Evolutionary conservation across 2,113 vertebrate genomes (phyloP), one percentile per base, ranked within the genome.

Genomic region (Scolopax mira): DNA sequence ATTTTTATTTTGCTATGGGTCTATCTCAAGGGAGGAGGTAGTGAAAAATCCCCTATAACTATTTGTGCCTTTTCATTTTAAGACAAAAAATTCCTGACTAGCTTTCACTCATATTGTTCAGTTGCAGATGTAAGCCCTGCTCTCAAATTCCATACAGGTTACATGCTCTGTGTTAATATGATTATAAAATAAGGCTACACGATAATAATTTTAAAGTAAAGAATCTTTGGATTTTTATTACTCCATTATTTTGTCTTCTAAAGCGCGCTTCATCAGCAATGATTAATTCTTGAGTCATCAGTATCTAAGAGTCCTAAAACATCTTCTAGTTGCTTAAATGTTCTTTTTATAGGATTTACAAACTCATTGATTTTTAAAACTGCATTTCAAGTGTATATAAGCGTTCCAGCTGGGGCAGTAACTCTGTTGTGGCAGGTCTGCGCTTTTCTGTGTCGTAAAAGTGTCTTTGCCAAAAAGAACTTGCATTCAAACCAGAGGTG

Each of bases 241-340:
- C 22, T 83, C 30, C 24, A 41, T 90, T 94, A 83, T 81, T 96
- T 93, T 90, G 35, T 75, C 42, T 88, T 71, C 55, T 86, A 83
- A 94, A 95, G 55, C 44, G 30, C 7, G 79, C 31, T 79, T 88
- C 57, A 75, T 93, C 90, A 90, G 61, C 92, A 79, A 22, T 89
- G 77, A 87, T 75, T 85, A 87, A 89, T 87, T 89, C 57, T 82
- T 92, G 66, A 93, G 61, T 90, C 92, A 93, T 84, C n/a, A 69
- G 33, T 65, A 74, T 85, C 39, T 88, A 42, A 72, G 52, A 84
- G 61, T 84, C 66, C n/a, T 93, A 89, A 94, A 92, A 75, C 2
- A 1, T 60, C 54, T 81, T 85, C 33, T 51, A 58, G n/a, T 66
- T 81, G 44, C 62, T 93, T 89, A 90, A 77, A 90, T 75, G 46